Evolutionary conservation across 2,888 invertebrate genomes (phyloP), one percentile per base, ranked within the genome.

Genomic region (Tanaodytes sp.): DNA sequence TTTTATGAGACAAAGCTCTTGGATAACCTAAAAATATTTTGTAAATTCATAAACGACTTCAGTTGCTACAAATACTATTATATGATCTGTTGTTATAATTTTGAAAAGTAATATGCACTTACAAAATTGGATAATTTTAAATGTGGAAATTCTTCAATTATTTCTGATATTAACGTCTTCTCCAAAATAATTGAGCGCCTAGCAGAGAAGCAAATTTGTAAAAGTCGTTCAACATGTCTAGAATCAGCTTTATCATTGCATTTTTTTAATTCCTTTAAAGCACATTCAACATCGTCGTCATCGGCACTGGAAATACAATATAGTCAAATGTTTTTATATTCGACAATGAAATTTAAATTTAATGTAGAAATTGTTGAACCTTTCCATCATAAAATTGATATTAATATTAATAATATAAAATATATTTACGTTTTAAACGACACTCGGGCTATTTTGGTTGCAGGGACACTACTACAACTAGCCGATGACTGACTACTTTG

Each of bases 101-200:
- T 20, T 2, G n/a, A n/a, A n/a, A n/a, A 46, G 23, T 46, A n/a
- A 3, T 46, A 33, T 18, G 30, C n/a, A 49, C 23, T 33, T 23
- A 61, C 52, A 11, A 61, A 33, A 9, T 5, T 43, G 20, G 27
- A 36, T 11, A 16, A 11, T 9, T 8, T 19, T 1, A 61, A 19
- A 11, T 61, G 61, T 27, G 52, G 43, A 52, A 33, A 61, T 18
- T 61, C 51, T 12, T 42, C 16, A 33, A 61, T 14, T 6, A 61
- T 46, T 12, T 61, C 61, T 0, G 19, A 2, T n/a, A 49, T 37
- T 4, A 27, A 8, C 9, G 5, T 12, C 9, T 36, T 42, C 19
- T 42, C 19, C 2, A 33, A 20, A 33, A 61, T 51, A 15, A 49
- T 31, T 2, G 20, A 14, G 12, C 52, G 31, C 1, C 61, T 20